These are phyloP conservation scores for Flabesymbios commensalis DNA, from an alignment of 2,888 invertebrate species.

Conservation along the genomic window DNA sequence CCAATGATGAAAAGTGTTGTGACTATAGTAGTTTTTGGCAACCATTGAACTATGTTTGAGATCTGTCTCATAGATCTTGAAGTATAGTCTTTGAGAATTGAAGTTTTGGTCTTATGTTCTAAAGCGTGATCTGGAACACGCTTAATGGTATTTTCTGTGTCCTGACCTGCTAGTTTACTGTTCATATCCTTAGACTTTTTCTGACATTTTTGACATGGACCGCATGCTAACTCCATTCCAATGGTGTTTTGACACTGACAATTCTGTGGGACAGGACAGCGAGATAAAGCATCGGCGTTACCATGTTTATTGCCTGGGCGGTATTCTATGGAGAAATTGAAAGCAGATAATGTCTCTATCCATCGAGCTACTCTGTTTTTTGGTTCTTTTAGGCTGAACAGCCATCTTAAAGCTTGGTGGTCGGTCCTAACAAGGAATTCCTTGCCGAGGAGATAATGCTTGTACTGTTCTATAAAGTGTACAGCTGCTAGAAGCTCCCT, in stretches of 20 bases:
- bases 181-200: neutral
- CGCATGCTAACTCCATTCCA: neutral
- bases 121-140: too few relatives aligned
- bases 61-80: too few relatives aligned
- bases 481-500: conserved; percentile 25
- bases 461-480: conserved; percentile 32
- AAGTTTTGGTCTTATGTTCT: too few relatives aligned
- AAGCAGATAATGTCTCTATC: conserved; percentile 5
- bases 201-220: neutral
- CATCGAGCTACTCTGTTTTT: conserved; percentile 21
- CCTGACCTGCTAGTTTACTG: too few relatives aligned
- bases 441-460: conserved; percentile 33
- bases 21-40: too few relatives aligned
- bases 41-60: too few relatives aligned
- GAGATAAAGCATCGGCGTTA: neutral
- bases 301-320: neutral
- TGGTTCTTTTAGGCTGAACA: too few relatives aligned
- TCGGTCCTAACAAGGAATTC: conserved; percentile 36
- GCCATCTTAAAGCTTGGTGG: conserved; percentile 35
- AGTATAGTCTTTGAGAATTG: too few relatives aligned
- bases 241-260: neutral
- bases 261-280: neutral
- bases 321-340: conserved; percentile 1
- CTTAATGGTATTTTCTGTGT: too few relatives aligned
- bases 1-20: too few relatives aligned